These are phyloP conservation scores for Tamias sibiricus DNA, from an alignment of 2,113 vertebrate genomes.

Conservation along the genomic window DNA sequence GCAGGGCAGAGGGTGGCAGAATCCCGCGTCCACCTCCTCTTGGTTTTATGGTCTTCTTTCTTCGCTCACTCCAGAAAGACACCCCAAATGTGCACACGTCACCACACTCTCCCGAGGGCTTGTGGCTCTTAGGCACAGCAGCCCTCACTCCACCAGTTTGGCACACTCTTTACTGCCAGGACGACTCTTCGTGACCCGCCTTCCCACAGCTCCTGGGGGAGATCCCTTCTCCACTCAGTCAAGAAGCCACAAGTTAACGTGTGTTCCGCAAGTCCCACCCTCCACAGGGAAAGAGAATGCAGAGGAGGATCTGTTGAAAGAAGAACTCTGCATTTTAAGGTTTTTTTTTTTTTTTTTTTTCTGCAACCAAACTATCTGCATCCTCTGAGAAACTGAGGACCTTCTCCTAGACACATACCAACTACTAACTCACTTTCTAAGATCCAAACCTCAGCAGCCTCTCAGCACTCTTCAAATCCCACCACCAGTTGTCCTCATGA, in stretches of 20 bases:
- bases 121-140: background rate
- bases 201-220: accelerated
- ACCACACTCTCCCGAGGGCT: background rate
- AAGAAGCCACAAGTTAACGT: background rate
- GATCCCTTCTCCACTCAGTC: background rate
- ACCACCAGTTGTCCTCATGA: background rate
- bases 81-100: accelerated
- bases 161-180: no score
- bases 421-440: background rate
- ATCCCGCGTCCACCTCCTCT: background rate
- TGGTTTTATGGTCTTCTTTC: background rate
- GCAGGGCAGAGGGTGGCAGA: no score
- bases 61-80: background rate
- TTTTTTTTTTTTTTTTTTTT: background rate
- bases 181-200: background rate
- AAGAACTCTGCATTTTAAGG: background rate
- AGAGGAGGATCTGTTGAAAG: background rate
- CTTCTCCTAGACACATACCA: background rate
- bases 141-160: accelerated
- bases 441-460: accelerated
- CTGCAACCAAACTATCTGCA: background rate
- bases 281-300: background rate
- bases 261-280: background rate
- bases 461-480: background rate
- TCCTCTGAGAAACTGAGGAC: background rate